Conservation (phyloP, 2,888 invertebrate species). For the Clepsis dumicolana region DNA sequence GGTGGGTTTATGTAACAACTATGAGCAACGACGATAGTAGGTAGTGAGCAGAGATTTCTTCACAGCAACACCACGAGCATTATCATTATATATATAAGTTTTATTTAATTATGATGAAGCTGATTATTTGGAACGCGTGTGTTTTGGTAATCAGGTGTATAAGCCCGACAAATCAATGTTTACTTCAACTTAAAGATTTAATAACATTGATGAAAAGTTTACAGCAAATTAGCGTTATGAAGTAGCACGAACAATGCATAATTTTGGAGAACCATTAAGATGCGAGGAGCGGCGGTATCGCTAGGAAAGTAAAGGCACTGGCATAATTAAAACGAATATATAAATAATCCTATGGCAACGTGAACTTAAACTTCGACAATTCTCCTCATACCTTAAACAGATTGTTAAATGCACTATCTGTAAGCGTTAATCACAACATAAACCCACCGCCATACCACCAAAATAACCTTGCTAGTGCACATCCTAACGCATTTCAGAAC, state of each 20-base stretch:
- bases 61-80: conserved; percentile 44
- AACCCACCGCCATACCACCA: conserved; percentile 82
- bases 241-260: conserved; percentile 55
- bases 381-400: conserved; percentile 64
- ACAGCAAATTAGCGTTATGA: conserved; percentile 46
- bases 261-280: conserved; percentile 54
- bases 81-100: conserved; percentile 20
- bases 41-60: conserved; percentile 76
- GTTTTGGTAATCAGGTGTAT: conserved; percentile 43
- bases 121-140: conserved; percentile 44
- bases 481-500: conserved; percentile 41
- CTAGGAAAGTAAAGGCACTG: background rate
- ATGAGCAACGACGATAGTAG: conserved; percentile 30
- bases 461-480: conserved; percentile 70
- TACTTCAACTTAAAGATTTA: conserved; percentile 2
- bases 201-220: conserved; percentile 4
- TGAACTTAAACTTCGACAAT: conserved; percentile 17
- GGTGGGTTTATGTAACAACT: conserved; percentile 77
- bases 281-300: conserved; percentile 54
- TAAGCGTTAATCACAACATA: conserved; percentile 78
- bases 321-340: background rate
- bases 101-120: conserved; percentile 22
- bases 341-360: background rate
- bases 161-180: conserved; percentile 6
- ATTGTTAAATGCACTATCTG: conserved; percentile 64